A percentile compares a stretch with the other conserved stretches of the same genome.
Evolutionary conservation across 1,140 invertebrate genomes (phyloP).

Genomic region (Drosophila yakuba): DNA sequence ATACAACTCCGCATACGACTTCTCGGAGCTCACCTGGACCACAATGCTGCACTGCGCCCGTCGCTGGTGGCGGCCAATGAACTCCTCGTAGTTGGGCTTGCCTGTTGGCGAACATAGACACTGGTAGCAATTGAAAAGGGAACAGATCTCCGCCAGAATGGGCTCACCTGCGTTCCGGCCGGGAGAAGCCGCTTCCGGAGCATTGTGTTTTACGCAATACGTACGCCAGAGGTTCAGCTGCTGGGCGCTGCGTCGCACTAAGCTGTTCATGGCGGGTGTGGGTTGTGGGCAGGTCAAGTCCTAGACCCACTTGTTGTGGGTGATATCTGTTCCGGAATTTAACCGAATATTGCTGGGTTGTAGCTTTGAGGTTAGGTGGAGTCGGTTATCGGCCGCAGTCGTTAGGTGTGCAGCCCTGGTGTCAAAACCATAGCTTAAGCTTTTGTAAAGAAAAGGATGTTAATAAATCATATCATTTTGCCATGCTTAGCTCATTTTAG

Average conservation of each 20-base stretch:
- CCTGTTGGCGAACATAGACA: conserved; percentile 10
- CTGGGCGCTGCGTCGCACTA: conserved; percentile 52
- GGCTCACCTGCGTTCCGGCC: conserved; percentile 20
- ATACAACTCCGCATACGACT: conserved; percentile 87
- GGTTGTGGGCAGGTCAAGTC: conserved; percentile 9
- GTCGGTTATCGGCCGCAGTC: neutral
- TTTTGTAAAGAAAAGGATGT: neutral
- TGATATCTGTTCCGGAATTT: conserved; percentile 2
- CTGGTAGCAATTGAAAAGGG: neutral
- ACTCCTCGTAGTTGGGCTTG: conserved; percentile 63
- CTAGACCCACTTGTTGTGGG: conserved; percentile 12
- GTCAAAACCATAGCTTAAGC: neutral
- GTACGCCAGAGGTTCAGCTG: conserved; percentile 56
- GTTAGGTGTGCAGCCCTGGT: conserved; percentile 23
- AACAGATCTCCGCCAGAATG: conserved; percentile 4
- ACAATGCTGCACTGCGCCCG: conserved; percentile 86
- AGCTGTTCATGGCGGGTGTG: conserved; percentile 53
- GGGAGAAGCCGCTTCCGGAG: conserved; percentile 22
- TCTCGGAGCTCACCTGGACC: conserved; percentile 88
- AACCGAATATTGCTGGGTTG: conserved; percentile 19
- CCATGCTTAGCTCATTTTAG: neutral
- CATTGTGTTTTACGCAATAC: conserved; percentile 64
- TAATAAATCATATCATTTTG: neutral
- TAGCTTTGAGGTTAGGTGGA: conserved; percentile 56
- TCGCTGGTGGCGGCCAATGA: conserved; percentile 62